A percentile compares a stretch with the other conserved stretches of the same genome.
These are phyloP conservation scores for Steinernema hermaphroditum DNA, from an alignment of 2,888 invertebrate genomes.

Conservation along the genomic window DNA sequence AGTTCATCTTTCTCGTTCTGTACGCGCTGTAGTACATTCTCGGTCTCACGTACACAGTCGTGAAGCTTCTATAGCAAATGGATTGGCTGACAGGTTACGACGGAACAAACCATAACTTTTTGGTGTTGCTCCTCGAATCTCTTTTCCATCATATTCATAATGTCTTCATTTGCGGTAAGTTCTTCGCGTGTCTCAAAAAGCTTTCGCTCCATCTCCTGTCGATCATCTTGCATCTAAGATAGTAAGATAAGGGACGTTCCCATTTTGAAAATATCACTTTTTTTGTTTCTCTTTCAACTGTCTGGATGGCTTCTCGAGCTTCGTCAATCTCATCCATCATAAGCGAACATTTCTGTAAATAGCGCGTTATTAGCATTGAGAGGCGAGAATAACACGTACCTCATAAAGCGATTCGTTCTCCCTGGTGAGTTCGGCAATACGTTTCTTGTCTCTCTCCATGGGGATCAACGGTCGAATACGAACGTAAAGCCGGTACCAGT, in stretches of 20 bases:
- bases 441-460: conserved; percentile 43
- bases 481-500: conserved; percentile 55
- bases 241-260: too few relatives aligned
- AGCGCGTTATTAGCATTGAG: too few relatives aligned
- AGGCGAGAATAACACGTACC: too few relatives aligned
- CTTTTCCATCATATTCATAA: conserved; percentile 57
- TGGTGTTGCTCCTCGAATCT: conserved; percentile 62
- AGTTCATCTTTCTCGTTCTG: conserved; percentile 53
- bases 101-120: conserved; percentile 59
- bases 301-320: conserved; percentile 19
- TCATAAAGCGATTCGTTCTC: conserved; percentile 40
- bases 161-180: conserved; percentile 58
- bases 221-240: conserved; percentile 39
- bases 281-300: conserved; percentile 36
- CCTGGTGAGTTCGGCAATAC: conserved; percentile 42
- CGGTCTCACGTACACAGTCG: conserved; percentile 52
- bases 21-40: conserved; percentile 50
- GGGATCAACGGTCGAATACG: conserved; percentile 55
- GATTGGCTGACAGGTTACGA: too few relatives aligned
- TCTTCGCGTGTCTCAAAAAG: conserved; percentile 48
- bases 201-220: conserved; percentile 30
- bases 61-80: conserved; percentile 39
- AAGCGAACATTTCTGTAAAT: neutral
- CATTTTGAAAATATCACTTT: conserved; percentile 32
- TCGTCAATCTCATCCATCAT: conserved; percentile 23